Evolutionary conservation across 2,888 invertebrate genomes (phyloP), one percentile per base, ranked within the genome.

Genomic region (Liposcelis brunnea): DNA sequence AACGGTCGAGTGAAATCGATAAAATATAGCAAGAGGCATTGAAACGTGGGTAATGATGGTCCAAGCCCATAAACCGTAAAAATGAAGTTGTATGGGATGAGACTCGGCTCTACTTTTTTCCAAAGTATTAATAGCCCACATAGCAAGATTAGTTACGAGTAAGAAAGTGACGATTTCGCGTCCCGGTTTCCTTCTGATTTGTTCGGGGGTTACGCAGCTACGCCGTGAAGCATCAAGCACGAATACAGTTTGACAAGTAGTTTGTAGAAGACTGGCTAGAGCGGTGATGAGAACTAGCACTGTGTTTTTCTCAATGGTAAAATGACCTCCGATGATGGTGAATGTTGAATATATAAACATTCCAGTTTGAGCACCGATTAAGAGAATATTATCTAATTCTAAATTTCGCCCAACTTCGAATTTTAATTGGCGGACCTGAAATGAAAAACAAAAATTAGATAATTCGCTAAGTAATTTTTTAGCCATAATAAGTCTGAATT

Each of bases 31-130:
- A 37, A 75, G 56, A 0, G 93, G 93, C 80, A 90, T 89, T 1
- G 87, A 87, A 2, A 93, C 86, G 58, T 93, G 90, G 1, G 87
- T 90, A 49, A 93, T 90, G 49, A 93, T 89, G 11, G 90, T 89
- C 91, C 91, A 93, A 31, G 89, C 89, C 89, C 89, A 90, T 33
- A 86, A 67, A 0, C 90, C 90, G 56, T 89, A 91, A 65, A 93
- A 91, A 58, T 86, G 80, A 52, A 90, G 64, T 62, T 93, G 91
- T 36, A 90, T 82, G 7, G 90, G 90, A 61, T 90, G 86, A 5
- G 87, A 87, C 58, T 90, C 89, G 0, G 90, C 85, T 16, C 89
- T 70, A 1, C 86, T 85, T 55, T 90, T 90, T 61, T 91, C 90
- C 57, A 93, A 66, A 1, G 90, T 90, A 58, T 89, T 90, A 51